Base-by-base conservation (phyloP, 1,140 invertebrate genomes). In the Dendrolimus kikuchii region DNA sequence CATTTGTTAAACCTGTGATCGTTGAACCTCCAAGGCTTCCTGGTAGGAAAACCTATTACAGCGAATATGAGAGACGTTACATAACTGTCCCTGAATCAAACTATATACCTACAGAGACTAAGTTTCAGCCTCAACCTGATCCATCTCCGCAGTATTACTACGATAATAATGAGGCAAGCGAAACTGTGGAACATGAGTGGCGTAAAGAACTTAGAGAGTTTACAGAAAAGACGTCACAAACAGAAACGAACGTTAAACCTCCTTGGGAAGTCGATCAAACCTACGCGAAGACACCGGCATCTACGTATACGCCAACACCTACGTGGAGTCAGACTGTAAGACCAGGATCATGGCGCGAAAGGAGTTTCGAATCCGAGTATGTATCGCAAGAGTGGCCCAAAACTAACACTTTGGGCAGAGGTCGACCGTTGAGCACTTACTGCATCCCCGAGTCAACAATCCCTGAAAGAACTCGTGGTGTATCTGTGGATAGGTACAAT, bases 301-400 rank as follows among this genome's bases (percentile, higher is more conserved):
- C 71, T 37, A 51, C 61, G 6, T 69, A 75, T 37, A 74, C 75
- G 8, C 70, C 71, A 2, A 74, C 75, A 7, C 75, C 75, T 5
- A 73, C 71, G n/a, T 88, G 87, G 87, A 88, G 81, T 54, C 87
- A 88, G 61, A 87, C 87, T 2, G 54, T 88, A 46, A 68, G 79
- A 51, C 84, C 87, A 6, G 72, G 74, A 38, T 75, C 86, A 5
- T 86, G 75, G 68, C 74, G 78, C 41, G 84, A 88, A 56, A 81
- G 83, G 61, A 88, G 78, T 61, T 81, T 80, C 9, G 87, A 88
- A 58, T 75, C 81, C 1, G 76, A 83, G 46, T 83, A 72, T 55
- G 69, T 72, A 38, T 72, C 81, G 41, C 81, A 86, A 50, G 82
- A 88, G 49, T 81, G 77, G 76, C 73, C 79, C 39, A 88, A 82